Percentiles rank a stretch among this genome's conserved stretches.
Evolutionary conservation across 1,140 invertebrate species (phyloP).

Genomic region (Drosophila nikananu): DNA sequence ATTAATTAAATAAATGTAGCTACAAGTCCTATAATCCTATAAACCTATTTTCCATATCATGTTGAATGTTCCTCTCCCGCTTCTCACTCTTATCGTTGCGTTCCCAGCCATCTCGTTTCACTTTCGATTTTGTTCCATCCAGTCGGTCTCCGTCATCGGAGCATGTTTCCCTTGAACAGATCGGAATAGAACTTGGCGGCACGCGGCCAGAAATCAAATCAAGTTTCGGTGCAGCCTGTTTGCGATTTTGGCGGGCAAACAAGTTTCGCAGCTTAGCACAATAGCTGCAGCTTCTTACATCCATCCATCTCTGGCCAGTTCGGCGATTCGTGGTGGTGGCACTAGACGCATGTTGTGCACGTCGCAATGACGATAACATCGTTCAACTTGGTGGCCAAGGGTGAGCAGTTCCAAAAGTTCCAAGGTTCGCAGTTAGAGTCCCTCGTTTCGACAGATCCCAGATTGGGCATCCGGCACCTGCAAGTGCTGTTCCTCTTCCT

Average conservation of each 20-base stretch:
- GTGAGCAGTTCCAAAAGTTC: neutral
- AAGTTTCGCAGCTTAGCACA: constrained; percentile 19
- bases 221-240: constrained; percentile 28
- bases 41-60: neutral
- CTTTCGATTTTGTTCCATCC: constrained; percentile 3
- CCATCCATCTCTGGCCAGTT: constrained; percentile 20
- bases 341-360: constrained; percentile 26
- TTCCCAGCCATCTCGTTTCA: constrained; percentile 1
- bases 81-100: neutral
- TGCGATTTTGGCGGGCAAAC: constrained; percentile 32
- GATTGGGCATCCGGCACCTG: constrained; percentile 85
- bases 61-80: neutral
- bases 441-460: constrained; percentile 22
- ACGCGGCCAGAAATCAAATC: constrained; percentile 40
- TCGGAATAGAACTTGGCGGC: constrained; percentile 19
- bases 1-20: no score
- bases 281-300: constrained; percentile 9
- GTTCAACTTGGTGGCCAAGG: constrained; percentile 41
- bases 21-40: no score
- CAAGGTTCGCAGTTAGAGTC: constrained; percentile 19
- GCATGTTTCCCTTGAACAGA: constrained; percentile 2
- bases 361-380: constrained; percentile 39
- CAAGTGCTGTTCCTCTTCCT: constrained; percentile 88
- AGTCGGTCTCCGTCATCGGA: neutral
- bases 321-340: constrained; percentile 6